These are phyloP conservation scores for Anneissia japonica DNA, from an alignment of 35 echinoderm and acorn worm genomes.

Conservation along the genomic window DNA sequence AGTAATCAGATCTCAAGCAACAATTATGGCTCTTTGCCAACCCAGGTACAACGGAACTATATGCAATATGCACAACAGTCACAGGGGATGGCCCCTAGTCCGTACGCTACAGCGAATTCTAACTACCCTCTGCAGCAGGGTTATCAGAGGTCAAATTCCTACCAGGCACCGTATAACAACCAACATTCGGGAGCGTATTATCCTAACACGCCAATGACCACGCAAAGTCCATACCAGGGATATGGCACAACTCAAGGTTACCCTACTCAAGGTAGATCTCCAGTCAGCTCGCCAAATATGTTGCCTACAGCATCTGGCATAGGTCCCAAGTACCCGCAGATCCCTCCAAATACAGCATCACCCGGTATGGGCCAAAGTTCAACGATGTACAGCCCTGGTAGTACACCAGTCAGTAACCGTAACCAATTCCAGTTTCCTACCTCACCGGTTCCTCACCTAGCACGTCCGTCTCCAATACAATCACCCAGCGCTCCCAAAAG, in stretches of 20 bases:
- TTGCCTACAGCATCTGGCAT: not conserved
- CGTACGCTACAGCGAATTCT: not conserved
- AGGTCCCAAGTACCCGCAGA: not conserved
- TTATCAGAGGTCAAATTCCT: not conserved
- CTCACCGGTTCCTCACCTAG: not conserved
- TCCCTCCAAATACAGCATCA: not conserved
- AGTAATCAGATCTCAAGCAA: not conserved
- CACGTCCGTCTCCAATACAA: slow-evolving; percentile 10
- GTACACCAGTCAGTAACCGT: not conserved
- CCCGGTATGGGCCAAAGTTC: not conserved
- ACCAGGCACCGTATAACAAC: not conserved
- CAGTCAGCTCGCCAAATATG: not conserved
- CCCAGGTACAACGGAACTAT: not conserved
- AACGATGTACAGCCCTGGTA: not conserved
- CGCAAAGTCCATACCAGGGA: not conserved
- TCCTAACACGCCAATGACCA: not conserved
- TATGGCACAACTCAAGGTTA: not conserved
- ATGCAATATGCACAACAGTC: not conserved
- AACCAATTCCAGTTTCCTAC: not conserved
- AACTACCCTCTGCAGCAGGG: not conserved
- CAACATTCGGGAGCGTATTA: not conserved
- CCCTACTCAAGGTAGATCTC: not conserved
- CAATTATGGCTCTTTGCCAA: not conserved
- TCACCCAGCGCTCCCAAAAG: not conserved
- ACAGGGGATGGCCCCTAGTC: not conserved